Conservation (phyloP, 1,140 invertebrate genomes). For the Pissodes strobi region DNA sequence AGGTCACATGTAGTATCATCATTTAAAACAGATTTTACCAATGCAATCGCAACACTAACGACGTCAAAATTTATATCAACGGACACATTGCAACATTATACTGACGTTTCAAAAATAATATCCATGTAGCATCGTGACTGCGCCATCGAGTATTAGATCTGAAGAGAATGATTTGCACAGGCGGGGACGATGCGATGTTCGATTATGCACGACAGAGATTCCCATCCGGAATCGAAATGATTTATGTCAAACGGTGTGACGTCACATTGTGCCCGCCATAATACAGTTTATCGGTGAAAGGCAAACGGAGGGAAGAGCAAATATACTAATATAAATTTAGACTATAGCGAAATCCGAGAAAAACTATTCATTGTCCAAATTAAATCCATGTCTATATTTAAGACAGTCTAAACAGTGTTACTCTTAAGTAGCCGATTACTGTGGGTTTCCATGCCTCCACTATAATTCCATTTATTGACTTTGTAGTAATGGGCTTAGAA, state of each 20-base stretch:
- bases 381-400: no score
- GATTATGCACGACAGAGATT: conserved; percentile 30
- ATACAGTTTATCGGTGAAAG: no score
- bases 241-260: conserved; percentile 14
- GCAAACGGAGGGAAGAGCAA: no score
- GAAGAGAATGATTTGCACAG: conserved; percentile 19
- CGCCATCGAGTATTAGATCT: conserved; percentile 21
- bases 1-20: conserved; percentile 6
- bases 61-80: conserved; percentile 30
- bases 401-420: no score
- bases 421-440: no score
- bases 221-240: conserved; percentile 15
- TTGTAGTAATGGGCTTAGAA: no score
- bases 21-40: conserved; percentile 20
- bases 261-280: no score
- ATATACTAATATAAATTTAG: no score
- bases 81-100: conserved; percentile 21
- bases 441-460: no score
- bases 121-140: conserved; percentile 26
- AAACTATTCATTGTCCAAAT: no score
- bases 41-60: conserved; percentile 12
- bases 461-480: no score
- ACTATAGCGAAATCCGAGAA: no score
- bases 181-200: conserved; percentile 21
- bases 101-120: conserved; percentile 27